Percentiles rank a stretch among this genome's conserved stretches.
Conservation (phyloP, 2,888 invertebrate genomes). For the Salticus scenicus region DNA sequence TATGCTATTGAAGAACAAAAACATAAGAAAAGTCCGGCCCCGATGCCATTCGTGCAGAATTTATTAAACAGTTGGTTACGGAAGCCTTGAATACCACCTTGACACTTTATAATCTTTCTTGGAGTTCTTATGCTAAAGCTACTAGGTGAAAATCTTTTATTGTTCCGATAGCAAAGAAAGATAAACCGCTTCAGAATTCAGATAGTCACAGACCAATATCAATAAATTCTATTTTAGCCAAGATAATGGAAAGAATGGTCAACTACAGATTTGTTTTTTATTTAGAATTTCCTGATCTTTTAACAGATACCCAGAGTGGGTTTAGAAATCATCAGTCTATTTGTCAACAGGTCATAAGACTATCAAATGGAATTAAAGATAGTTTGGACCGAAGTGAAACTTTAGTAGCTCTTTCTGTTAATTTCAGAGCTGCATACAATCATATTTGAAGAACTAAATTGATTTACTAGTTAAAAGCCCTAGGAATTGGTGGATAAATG, state of each 20-base stretch:
- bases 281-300: neutral
- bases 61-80: neutral
- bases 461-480: neutral
- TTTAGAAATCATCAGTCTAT: constrained; percentile 4
- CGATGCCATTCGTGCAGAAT: constrained; percentile 3
- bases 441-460: neutral
- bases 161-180: neutral
- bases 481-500: constrained; percentile 1
- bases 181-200: neutral
- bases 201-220: constrained; percentile 2
- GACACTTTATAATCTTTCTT: neutral
- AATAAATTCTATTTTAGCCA: neutral
- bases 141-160: neutral
- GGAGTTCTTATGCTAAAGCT: neutral
- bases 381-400: neutral
- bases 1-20: neutral
- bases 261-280: neutral
- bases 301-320: constrained; percentile 2
- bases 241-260: constrained; percentile 2
- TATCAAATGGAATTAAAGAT: neutral
- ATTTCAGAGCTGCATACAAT: neutral
- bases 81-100: neutral
- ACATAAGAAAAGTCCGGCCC: neutral
- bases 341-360: neutral
- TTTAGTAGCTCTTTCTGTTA: neutral